Percentiles rank a stretch among this genome's conserved stretches.
These are phyloP conservation scores for Xestobium rufovillosum DNA, from an alignment of 2,888 invertebrate genomes.

Conservation along the genomic window DNA sequence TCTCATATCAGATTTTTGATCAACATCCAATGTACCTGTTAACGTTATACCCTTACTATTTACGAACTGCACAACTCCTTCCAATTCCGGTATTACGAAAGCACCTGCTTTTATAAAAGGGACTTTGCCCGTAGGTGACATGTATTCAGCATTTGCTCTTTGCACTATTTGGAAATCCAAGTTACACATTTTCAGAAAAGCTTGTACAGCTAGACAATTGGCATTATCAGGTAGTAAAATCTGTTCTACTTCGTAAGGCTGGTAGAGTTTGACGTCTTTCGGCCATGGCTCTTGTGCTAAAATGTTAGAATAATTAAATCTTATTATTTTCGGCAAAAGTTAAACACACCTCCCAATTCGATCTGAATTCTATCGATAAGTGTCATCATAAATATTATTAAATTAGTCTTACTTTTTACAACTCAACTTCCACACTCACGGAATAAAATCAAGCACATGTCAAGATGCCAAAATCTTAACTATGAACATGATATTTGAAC, in stretches of 20 bases:
- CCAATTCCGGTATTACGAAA: slow-evolving; percentile 83
- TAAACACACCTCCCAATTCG: slow-evolving; percentile 31
- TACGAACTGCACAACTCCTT: slow-evolving; percentile 84
- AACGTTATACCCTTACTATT: slow-evolving; percentile 75
- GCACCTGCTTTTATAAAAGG: slow-evolving; percentile 90
- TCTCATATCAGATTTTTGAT: slow-evolving; percentile 83
- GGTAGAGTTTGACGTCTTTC: slow-evolving; percentile 75
- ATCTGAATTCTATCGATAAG: slow-evolving; percentile 30
- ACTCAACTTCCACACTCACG: too few species aligned
- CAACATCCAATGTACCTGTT: slow-evolving; percentile 60
- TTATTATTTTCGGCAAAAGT: slow-evolving; percentile 10
- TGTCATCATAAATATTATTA: slow-evolving; percentile 28
- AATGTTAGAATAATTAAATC: slow-evolving; percentile 28
- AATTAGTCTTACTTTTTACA: too few species aligned
- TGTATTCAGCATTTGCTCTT: slow-evolving; percentile 87
- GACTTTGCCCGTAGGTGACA: slow-evolving; percentile 90
- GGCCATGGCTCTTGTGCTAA: slow-evolving; percentile 87
- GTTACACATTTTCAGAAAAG: slow-evolving; percentile 88
- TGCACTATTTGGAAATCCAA: slow-evolving; percentile 76
- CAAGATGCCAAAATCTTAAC: too few species aligned
- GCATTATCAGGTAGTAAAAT: slow-evolving; percentile 91
- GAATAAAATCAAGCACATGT: too few species aligned
- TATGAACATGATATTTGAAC: too few species aligned
- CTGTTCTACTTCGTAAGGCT: slow-evolving; percentile 89
- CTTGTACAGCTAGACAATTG: slow-evolving; percentile 86